Conservation (phyloP, 2,797 vertebrate genomes). For the Bradypus variegatus region DNA sequence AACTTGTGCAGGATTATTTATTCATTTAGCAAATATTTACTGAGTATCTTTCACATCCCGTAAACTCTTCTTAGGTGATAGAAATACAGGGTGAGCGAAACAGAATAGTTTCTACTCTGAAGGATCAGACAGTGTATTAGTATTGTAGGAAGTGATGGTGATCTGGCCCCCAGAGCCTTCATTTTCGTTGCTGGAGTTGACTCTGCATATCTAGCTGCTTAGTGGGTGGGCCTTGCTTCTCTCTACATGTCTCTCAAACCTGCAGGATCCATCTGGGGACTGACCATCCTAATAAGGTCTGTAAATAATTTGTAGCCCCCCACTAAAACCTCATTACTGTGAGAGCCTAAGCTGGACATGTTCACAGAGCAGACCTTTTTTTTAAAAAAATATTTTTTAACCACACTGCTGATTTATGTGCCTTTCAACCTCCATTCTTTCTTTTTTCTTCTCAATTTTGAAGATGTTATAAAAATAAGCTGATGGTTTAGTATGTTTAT, state of each 20-base stretch:
- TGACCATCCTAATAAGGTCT: neutral
- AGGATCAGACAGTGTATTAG: neutral
- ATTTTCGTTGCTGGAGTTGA: neutral
- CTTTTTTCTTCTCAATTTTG: constrained; percentile 5
- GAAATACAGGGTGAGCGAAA: neutral
- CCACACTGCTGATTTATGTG: neutral
- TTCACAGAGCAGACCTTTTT: neutral
- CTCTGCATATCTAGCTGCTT: neutral
- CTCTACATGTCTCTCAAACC: neutral
- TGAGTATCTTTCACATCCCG: neutral
- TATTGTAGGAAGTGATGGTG: neutral
- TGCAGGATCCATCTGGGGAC: neutral
- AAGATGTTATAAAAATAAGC: constrained; percentile 31
- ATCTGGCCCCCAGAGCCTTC: neutral
- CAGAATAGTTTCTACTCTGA: neutral
- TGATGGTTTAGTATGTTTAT: constrained; percentile 34
- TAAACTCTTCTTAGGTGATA: neutral
- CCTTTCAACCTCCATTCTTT: constrained; percentile 6
- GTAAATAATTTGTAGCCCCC: neutral
- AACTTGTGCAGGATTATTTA: neutral
- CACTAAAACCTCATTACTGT: neutral
- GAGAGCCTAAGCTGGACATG: neutral
- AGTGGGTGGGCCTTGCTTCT: constrained; percentile 10
- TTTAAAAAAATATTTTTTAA: neutral
- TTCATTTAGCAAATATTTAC: constrained; percentile 34